Evolutionary conservation across 1,140 invertebrate species (phyloP), one percentile per base, ranked within the genome.

Genomic region (Heliconius himera): DNA sequence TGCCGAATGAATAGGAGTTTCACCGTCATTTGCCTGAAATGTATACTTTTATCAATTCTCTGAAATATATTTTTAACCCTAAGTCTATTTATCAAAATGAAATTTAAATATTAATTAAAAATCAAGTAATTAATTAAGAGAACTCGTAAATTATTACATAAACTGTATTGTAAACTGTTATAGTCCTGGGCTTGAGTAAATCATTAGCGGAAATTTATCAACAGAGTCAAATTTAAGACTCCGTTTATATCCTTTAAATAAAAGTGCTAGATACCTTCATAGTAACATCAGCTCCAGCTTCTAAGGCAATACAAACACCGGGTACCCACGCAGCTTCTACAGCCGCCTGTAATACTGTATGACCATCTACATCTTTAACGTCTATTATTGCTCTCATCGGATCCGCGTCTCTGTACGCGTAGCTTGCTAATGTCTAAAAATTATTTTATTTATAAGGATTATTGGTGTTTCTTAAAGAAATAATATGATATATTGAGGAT

Each of bases 261-360:
- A 36, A 36, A 66, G 18, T 76, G 16, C 2, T 54, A n/a, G 51
- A 54, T 33, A 94, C 91, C 77, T 94, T 95, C 20, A 95, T 91
- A 81, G 96, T 96, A 2, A 97, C 95, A 88, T 97, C 95, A 71
- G 96, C 97, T 22, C 96, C 97, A 82, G 96, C 95, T 85, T 97
- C 96, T 6, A 98, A 88, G 13, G 97, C 94, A 20, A 97, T 86
- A 20, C 95, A 93, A 0, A 97, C 96, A 38, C 95, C 95, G 3
- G 91, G 84, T 22, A 90, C 90, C 95, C 95, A 96, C 3, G 91
- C 85, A 5, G 87, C 86, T 80, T 93, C 85, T 11, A 95, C 87
- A 22, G 95, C 93, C 3, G 90, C 81, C 80, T 95, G 94, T 3
- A 95, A 84, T 6, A 95, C 91, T 13, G 95, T 94, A 26, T 92